Evolutionary conservation across 2,113 vertebrate genomes (phyloP).

Genomic region (Phoxinus phoxinus): DNA sequence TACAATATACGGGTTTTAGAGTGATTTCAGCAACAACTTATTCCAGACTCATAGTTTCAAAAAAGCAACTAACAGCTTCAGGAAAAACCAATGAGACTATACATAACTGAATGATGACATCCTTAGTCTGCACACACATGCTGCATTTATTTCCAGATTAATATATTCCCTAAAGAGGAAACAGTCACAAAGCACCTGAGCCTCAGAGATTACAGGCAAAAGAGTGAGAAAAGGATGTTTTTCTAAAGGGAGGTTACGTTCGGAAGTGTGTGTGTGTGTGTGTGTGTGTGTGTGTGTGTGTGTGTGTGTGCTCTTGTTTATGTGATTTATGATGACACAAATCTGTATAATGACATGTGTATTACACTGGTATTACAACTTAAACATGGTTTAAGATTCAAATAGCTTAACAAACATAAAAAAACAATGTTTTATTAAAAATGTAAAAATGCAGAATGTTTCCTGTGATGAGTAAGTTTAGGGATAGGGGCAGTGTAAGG

Average conservation of each 20-base stretch:
- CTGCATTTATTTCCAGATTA: neutral
- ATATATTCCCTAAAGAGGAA: slow-evolving; percentile 1
- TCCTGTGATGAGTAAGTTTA: no score
- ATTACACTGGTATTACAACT: no score
- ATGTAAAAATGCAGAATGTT: no score
- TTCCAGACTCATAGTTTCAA: neutral
- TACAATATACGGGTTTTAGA: neutral
- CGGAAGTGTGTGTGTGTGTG: neutral
- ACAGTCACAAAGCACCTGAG: neutral
- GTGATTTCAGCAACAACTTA: neutral
- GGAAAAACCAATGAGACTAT: neutral
- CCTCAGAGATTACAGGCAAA: slow-evolving; percentile 62
- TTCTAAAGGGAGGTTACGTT: slow-evolving; percentile 48
- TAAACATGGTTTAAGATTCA: no score
- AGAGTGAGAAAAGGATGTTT: slow-evolving; percentile 61
- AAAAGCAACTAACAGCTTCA: neutral
- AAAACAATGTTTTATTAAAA: no score
- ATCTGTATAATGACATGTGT: no score
- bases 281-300: neutral
- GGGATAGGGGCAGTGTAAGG: no score
- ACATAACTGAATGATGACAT: slow-evolving; percentile 18
- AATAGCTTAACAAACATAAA: no score
- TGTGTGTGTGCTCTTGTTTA: no score
- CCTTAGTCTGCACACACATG: slow-evolving; percentile 3
- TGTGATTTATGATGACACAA: no score